Conservation (phyloP, 2,888 invertebrate genomes). For the Sialis fuliginosa region DNA sequence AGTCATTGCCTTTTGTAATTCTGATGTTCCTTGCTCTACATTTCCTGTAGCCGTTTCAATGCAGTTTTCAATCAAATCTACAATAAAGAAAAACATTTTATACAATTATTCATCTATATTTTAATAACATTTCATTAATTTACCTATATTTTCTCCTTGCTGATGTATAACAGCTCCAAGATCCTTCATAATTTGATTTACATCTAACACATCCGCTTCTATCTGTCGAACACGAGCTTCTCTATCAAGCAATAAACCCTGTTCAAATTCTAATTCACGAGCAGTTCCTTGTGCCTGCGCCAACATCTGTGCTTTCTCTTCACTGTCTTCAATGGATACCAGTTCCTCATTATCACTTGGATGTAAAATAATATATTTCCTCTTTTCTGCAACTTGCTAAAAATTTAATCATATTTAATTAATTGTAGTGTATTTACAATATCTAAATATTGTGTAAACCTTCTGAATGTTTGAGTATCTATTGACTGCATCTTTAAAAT, state of each 20-base stretch:
- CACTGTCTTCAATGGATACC: slow-evolving; percentile 21
- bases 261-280: slow-evolving; percentile 56
- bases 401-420: slow-evolving; percentile 4
- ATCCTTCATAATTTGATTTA: slow-evolving; percentile 68
- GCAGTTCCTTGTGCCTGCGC: slow-evolving; percentile 24
- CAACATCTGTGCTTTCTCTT: slow-evolving; percentile 22
- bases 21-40: slow-evolving; percentile 62
- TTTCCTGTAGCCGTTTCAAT: slow-evolving; percentile 56
- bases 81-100: slow-evolving; percentile 14
- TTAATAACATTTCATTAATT: slow-evolving; percentile 18
- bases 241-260: slow-evolving; percentile 60
- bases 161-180: slow-evolving; percentile 50
- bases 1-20: slow-evolving; percentile 63
- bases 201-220: slow-evolving; percentile 66
- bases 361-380: slow-evolving; percentile 41
- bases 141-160: slow-evolving; percentile 59
- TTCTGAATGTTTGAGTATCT: slow-evolving; percentile 66
- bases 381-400: slow-evolving; percentile 46
- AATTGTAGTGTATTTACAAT: neutral
- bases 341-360: slow-evolving; percentile 20
- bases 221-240: slow-evolving; percentile 65
- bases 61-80: slow-evolving; percentile 70
- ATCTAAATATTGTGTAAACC: slow-evolving; percentile 26
- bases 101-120: neutral
- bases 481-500: slow-evolving; percentile 62